A percentile compares a stretch with the other conserved stretches of the same genome.
Evolutionary conservation across 35 echinoderm and acorn worm genomes (phyloP).

Genomic region (Eucidaris tribuloides): DNA sequence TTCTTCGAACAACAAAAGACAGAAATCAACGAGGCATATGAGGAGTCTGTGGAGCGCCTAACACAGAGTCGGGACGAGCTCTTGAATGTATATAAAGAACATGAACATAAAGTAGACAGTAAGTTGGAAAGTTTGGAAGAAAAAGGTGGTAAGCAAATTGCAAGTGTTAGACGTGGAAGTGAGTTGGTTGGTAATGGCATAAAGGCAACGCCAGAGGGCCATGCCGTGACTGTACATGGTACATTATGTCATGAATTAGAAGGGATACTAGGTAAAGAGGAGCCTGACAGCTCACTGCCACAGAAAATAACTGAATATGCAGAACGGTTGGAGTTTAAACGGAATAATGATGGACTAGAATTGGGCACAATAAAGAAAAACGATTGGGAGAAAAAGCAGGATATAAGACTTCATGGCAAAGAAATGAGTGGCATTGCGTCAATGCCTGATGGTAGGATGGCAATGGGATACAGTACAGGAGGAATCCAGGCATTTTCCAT

Average conservation of each 20-base stretch:
- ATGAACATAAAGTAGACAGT: background rate
- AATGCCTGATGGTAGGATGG: background rate
- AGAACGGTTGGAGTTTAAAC: background rate
- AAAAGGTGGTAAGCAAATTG: background rate
- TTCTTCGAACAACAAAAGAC: too few species aligned
- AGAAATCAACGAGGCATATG: background rate
- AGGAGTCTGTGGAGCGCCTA: background rate
- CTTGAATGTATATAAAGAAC: background rate
- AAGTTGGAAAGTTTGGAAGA: background rate
- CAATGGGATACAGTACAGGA: background rate
- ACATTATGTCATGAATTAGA: background rate
- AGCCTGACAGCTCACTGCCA: background rate
- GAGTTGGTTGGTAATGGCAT: background rate
- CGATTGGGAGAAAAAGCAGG: background rate
- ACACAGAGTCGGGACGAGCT: background rate
- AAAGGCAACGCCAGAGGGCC: background rate
- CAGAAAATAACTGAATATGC: background rate
- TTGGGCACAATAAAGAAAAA: background rate
- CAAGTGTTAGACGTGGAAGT: background rate
- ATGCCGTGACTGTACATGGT: background rate
- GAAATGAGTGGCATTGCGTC: background rate
- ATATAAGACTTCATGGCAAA: background rate
- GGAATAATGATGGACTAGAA: background rate
- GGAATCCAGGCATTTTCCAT: background rate
- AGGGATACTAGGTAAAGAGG: background rate